phyloP scores from a whole-genome alignment of 2,113 vertebrate genomes.

The Tichodroma muraria region DNA sequence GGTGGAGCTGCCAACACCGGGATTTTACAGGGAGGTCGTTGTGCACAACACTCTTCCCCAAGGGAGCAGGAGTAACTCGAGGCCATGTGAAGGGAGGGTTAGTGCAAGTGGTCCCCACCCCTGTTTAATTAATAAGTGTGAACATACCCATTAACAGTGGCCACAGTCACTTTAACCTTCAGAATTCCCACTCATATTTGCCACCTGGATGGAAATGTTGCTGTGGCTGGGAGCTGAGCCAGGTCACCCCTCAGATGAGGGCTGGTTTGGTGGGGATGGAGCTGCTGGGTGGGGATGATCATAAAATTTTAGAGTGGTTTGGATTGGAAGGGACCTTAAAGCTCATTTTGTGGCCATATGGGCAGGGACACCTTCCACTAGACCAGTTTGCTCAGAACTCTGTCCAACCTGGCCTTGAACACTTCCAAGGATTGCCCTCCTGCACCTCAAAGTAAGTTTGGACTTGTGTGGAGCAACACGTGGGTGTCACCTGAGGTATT shows the following conservation, averaged over 20 bases:
- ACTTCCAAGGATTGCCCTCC: neutral
- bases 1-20: neutral
- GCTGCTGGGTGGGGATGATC: neutral
- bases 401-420: neutral
- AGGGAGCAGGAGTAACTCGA: neutral
- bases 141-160: neutral
- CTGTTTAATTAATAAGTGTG: neutral
- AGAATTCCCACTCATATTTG: neutral
- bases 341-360: neutral
- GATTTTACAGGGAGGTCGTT: neutral
- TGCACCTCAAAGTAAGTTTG: neutral
- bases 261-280: neutral
- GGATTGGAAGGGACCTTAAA: neutral
- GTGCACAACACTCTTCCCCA: rapidly evolving
- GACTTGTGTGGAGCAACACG: rapidly evolving
- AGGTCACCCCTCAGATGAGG: neutral
- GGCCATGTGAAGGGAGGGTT: neutral
- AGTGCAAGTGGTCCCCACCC: neutral
- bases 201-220: neutral
- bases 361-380: neutral
- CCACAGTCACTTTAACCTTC: neutral
- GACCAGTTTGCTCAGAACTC: neutral
- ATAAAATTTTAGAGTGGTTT: neutral
- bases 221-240: rapidly evolving
- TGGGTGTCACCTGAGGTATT: neutral